A percentile compares a stretch with the other conserved stretches of the same genome.
phyloP scores from a whole-genome alignment of 1,140 invertebrate genomes.

The Drosophila novamexicana region DNA sequence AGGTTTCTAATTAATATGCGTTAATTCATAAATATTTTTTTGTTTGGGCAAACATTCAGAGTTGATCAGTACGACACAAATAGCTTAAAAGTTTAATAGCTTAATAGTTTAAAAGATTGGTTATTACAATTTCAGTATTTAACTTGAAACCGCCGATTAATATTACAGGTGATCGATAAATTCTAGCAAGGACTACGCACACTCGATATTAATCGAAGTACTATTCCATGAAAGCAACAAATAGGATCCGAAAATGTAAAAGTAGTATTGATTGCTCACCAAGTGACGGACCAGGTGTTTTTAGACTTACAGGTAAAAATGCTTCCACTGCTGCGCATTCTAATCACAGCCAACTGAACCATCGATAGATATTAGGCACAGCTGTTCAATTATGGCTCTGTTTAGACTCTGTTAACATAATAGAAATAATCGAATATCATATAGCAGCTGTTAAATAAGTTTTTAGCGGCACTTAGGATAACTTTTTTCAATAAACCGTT shows the following conservation, averaged over 20 bases:
- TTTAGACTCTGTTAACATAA: not conserved
- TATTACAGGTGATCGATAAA: not conserved
- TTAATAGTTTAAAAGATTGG: not conserved
- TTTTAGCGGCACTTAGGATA: not conserved
- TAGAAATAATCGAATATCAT: not conserved
- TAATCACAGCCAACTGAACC: no score
- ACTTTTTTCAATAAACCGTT: not conserved
- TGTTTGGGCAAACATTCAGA: not conserved
- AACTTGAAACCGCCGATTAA: constrained; percentile 3
- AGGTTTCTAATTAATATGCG: constrained; percentile 21
- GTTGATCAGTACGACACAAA: not conserved
- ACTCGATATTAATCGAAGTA: not conserved
- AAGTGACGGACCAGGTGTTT: not conserved
- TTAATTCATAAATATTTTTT: not conserved
- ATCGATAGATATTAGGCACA: not conserved
- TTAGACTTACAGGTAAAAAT: not conserved
- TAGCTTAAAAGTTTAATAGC: no score
- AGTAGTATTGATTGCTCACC: not conserved
- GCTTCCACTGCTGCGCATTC: not conserved
- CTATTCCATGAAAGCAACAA: not conserved
- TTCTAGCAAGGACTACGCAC: not conserved
- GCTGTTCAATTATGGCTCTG: not conserved
- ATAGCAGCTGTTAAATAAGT: not conserved
- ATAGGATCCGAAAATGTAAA: not conserved
- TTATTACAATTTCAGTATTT: not conserved